Evolutionary conservation across 1,140 invertebrate genomes (phyloP).

Genomic region (Cherax destructor): DNA sequence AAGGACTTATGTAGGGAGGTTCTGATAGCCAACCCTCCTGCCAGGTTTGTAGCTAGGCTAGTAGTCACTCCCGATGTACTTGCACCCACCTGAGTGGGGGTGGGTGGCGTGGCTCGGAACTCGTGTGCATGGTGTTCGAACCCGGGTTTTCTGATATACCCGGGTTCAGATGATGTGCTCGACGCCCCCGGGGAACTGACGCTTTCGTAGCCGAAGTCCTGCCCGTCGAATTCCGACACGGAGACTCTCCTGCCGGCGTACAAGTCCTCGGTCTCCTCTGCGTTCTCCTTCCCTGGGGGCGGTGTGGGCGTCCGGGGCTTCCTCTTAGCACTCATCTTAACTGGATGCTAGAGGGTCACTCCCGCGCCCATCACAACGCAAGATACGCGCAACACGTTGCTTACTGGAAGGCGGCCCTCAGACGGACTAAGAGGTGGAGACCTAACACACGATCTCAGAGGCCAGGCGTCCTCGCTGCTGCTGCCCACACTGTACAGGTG

Average conservation of each 20-base stretch:
- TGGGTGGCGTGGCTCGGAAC: slow-evolving; percentile 40
- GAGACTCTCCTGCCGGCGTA: slow-evolving; percentile 55
- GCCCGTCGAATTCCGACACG: slow-evolving; percentile 59
- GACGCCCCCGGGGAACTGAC: slow-evolving; percentile 72
- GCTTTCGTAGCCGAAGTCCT: slow-evolving; percentile 66
- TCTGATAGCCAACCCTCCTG: slow-evolving; percentile 12
- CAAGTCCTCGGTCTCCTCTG: slow-evolving; percentile 53
- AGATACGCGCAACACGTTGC: neutral
- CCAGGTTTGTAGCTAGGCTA: slow-evolving; percentile 5
- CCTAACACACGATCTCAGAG: neutral
- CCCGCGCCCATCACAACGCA: slow-evolving; percentile 50
- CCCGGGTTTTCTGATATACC: slow-evolving; percentile 76
- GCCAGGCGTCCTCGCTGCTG: neutral
- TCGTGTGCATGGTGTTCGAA: slow-evolving; percentile 75
- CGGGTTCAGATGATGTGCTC: slow-evolving; percentile 76
- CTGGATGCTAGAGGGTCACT: slow-evolving; percentile 25
- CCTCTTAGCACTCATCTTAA: slow-evolving; percentile 55
- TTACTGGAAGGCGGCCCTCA: neutral
- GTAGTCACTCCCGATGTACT: neutral
- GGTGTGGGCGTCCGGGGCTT: slow-evolving; percentile 59
- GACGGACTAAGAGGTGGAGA: neutral
- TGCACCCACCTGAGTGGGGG: neutral
- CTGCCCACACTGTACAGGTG: neutral
- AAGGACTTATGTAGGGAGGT: slow-evolving; percentile 35
- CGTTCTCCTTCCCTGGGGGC: slow-evolving; percentile 33